Evolutionary conservation across 2,888 invertebrate genomes (phyloP), one percentile per base, ranked within the genome.

Genomic region (Drosophila birchii): DNA sequence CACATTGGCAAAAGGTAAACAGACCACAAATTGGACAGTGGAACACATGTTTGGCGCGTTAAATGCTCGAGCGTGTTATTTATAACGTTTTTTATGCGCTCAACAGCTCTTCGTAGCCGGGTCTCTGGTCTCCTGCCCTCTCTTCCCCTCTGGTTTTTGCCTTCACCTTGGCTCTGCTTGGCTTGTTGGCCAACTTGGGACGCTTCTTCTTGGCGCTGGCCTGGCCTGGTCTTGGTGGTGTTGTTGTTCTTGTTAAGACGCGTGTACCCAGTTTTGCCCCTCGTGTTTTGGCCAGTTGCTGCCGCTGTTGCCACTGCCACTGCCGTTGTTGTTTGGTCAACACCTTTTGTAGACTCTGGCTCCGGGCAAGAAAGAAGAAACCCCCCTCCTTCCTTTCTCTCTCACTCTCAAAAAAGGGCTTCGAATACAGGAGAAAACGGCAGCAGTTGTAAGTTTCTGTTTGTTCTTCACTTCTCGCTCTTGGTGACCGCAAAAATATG

Each of bases 11-110:
- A 83, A 86, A 88, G 81, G 86, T 86, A 88, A 86, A 88, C 86
- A 88, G 81, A 81, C 88, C 86, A 86, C 86, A 87, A 87, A 88
- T 88, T 88, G 88, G 84, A 86, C 88, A 84, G 83, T 86, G 86
- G 86, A 88, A 88, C 89, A 89, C 88, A 89, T 89, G 89, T 89
- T 88, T 84, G 89, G 88, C 86, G 89, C 88, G 88, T 88, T 89
- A 88, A 88, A 88, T 89, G 89, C 83, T 87, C 86, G 83, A 81
- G 88, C 83, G 86, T 84, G 84, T 84, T 86, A 86, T 88, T 86
- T 88, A 79, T 86, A 85, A 87, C 86, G 88, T 82, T 85, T 87
- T 87, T 87, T 84, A 77, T 79, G 85, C 80, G 66, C 69, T 75
- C 80, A 73, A 68, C 45, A 57, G 72, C 43, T 62, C 54, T 61